Evolutionary conservation across 1,140 invertebrate species (phyloP), one percentile per base, ranked within the genome.

Genomic region (Microplitis demolitor): DNA sequence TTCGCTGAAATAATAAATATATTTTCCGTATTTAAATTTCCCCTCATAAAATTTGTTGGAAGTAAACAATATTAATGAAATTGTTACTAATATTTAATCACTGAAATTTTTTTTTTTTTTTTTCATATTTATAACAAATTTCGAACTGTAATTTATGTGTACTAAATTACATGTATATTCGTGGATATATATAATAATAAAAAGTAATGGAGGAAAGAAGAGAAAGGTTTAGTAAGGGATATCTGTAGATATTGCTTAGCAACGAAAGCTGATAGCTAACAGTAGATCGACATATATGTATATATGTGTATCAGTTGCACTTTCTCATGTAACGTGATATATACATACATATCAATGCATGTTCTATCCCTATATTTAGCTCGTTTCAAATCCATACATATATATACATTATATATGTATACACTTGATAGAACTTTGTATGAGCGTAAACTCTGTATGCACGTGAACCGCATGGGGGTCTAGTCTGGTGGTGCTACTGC

Each of bases 261-360:
- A 83, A 83, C 82, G 82, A 81, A 82, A 83, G 78, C 81, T 79
- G 80, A 83, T 83, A 83, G 82, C 78, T 79, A 75, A 69, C 76
- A 61, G 34, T 74, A 75, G 82, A 83, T 83, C 82, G 79, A 83
- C 39, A 11, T 45, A 45, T 83, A 82, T 79, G 24, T 24, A 75
- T 74, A 72, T 67, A 53, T 67, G 34, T 31, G 51, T 68, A 45
- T 45, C 13, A 51, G 37, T 64, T 9, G 16, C 45, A 54, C 35
- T 39, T 39, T 58, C 9, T 50, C 16, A 76, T 76, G 76, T 80
- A 82, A 83, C 74, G 77, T 76, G 73, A 80, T 82, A 80, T 78
- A 78, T 78, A 72, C 24, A 24, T 24, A 24, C 24, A 24, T 24
- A 72, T 74, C 76, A 76, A 76, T 76, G 16, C 71, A 67, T 39